Evolutionary conservation across 2,113 vertebrate genomes (phyloP).

Genomic region (Irena cyanogastra): DNA sequence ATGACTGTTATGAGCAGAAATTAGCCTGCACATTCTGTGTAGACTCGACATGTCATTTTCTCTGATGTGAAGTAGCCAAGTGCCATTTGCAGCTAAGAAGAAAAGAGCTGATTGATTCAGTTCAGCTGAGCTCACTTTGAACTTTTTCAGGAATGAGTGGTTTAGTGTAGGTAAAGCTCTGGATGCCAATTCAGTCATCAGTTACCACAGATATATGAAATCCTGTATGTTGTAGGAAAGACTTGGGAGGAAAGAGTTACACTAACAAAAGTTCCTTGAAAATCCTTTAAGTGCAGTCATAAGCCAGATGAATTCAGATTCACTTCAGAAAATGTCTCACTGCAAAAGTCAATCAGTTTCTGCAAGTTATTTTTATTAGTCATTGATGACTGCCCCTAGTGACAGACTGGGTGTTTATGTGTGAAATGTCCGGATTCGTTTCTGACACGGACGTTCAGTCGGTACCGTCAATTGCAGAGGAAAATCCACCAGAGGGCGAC

Average conservation of each 20-base stretch:
- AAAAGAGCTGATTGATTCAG: background rate
- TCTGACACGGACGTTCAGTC: background rate
- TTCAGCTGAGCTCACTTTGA: background rate
- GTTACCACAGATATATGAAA: background rate
- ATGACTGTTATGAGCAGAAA: background rate
- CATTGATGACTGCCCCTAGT: background rate
- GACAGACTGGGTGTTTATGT: accelerated
- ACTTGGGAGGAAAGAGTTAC: background rate
- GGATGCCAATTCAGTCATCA: background rate
- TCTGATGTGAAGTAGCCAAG: background rate
- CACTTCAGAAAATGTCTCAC: background rate
- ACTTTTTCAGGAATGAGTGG: background rate
- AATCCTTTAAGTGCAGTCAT: background rate
- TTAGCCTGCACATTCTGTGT: background rate
- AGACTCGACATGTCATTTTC: background rate
- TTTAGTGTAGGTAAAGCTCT: background rate
- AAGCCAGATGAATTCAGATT: background rate
- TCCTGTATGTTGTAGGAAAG: background rate
- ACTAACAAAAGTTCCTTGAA: background rate
- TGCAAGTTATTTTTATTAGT: background rate
- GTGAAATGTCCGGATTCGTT: background rate
- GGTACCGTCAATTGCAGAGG: background rate
- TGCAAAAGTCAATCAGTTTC: background rate
- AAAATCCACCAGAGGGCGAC: conserved; percentile 29
- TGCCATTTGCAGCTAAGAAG: background rate